Base-by-base conservation (phyloP, 2,888 invertebrate genomes). In the Melieria omissa region DNA sequence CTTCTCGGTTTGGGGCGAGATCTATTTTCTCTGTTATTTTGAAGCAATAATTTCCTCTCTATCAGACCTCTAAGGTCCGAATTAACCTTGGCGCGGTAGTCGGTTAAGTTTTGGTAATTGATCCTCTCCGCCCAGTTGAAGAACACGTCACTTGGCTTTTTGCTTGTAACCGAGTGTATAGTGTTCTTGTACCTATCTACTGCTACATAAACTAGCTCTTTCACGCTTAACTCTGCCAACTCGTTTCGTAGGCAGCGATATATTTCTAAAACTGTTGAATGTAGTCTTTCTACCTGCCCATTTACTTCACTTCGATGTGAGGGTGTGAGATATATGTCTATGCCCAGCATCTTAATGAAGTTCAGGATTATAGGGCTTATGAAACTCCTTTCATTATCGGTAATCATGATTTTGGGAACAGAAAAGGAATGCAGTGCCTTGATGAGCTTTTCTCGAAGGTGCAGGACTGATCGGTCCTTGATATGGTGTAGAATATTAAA, bases 231-330 rank as follows among this genome's bases (percentile, higher is more conserved):
- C 44, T 69, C 54, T 54, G 72, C 16, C 64, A 60, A 61, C 61
- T 68, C 68, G 47, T 60, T 54, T 55, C 52, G n/a, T 9, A 54
- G 62, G 52, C 52, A 64, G 58, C 62, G 63, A 45, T 57, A 12
- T 57, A 69, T 69, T 69, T 69, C 62, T 47, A 60, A 42, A 47
- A 63, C 64, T 42, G 62, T 69, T 14, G 62, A 69, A 54, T 54
- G 52, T 12, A 69, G 57, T 7, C 44, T 54, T 61, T 69, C 44
- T 41, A 61, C 49, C 14, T 52, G 10, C 16, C 10, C 60, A 62
- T 58, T 61, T 54, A 44, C 41, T 14, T 54, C 16, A 16, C 16
- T 62, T 41, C 44, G 61, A n/a, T 55, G 58, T 9, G 52, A 52
- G 12, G 68, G n/a, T n/a, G n/a, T n/a, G n/a, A n/a, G n/a, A n/a